Percentiles rank a stretch among this genome's conserved stretches.
Evolutionary conservation across 2,888 invertebrate genomes (phyloP).

Genomic region (Cylindroiulus punctatus): DNA sequence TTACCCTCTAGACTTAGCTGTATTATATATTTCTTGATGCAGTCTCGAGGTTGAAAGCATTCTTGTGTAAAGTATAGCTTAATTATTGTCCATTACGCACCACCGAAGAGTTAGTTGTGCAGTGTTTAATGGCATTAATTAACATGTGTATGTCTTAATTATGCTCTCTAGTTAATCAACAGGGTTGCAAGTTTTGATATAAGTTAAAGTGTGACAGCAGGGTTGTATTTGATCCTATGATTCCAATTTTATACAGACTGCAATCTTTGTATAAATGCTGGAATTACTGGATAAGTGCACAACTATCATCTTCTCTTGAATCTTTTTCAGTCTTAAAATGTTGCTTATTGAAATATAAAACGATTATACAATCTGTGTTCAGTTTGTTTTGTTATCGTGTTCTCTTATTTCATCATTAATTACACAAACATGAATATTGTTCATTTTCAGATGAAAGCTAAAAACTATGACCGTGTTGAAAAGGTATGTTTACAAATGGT

Average conservation of each 20-base stretch:
- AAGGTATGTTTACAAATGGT: conserved; percentile 76
- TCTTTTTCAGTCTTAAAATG: conserved; percentile 55
- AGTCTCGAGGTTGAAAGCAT: background rate
- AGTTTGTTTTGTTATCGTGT: background rate
- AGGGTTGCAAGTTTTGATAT: too few relatives aligned
- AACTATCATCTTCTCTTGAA: background rate
- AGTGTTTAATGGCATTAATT: background rate
- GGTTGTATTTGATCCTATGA: too few relatives aligned
- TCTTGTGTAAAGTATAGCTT: background rate
- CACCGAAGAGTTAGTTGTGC: background rate
- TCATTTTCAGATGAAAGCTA: conserved; percentile 87
- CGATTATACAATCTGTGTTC: background rate
- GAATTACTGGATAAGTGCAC: background rate
- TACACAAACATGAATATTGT: conserved; percentile 57
- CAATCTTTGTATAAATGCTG: background rate
- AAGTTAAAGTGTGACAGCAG: too few relatives aligned
- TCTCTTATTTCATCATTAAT: conserved; percentile 47
- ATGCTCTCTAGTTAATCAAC: too few relatives aligned
- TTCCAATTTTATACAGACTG: too few relatives aligned
- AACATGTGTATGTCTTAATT: background rate
- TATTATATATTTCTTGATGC: background rate
- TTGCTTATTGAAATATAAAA: conserved; percentile 26
- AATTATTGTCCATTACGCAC: background rate
- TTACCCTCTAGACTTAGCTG: too few relatives aligned
- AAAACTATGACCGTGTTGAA: conserved; percentile 98